Conservation (phyloP, 2,113 vertebrate species). For the Coracopsis vasa region DNA sequence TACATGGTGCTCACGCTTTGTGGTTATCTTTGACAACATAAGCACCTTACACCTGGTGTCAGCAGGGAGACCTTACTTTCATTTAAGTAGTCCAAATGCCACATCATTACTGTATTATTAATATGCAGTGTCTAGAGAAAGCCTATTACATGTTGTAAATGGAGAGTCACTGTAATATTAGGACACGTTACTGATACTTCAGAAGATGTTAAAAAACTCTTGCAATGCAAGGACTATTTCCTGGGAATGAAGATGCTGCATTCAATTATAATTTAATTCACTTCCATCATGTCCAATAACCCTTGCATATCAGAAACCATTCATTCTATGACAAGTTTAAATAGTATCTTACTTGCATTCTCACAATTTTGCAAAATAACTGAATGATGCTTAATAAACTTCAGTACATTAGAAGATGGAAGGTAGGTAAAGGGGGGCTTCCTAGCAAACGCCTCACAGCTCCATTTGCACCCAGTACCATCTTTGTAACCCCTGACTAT, state of each 20-base stretch:
- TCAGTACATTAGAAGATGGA: neutral
- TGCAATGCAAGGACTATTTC: neutral
- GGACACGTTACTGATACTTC: neutral
- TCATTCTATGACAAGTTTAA: neutral
- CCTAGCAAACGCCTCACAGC: neutral
- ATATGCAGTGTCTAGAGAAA: neutral
- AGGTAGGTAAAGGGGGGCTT: neutral
- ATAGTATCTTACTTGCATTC: neutral
- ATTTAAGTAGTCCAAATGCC: neutral
- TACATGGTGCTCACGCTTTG: neutral
- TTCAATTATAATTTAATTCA: neutral
- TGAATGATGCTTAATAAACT: neutral
- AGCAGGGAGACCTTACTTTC: neutral
- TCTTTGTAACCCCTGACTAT: accelerated
- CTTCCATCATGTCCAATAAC: neutral
- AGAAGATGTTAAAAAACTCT: neutral
- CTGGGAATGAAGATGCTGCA: neutral
- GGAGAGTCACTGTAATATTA: neutral
- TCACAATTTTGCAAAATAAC: neutral
- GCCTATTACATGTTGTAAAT: neutral
- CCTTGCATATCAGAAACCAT: neutral
- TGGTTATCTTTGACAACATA: neutral
- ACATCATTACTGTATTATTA: neutral
- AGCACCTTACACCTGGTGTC: neutral
- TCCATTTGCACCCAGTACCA: neutral